phyloP scores from a whole-genome alignment of 2,797 vertebrate genomes.

The Salarias fasciatus region DNA sequence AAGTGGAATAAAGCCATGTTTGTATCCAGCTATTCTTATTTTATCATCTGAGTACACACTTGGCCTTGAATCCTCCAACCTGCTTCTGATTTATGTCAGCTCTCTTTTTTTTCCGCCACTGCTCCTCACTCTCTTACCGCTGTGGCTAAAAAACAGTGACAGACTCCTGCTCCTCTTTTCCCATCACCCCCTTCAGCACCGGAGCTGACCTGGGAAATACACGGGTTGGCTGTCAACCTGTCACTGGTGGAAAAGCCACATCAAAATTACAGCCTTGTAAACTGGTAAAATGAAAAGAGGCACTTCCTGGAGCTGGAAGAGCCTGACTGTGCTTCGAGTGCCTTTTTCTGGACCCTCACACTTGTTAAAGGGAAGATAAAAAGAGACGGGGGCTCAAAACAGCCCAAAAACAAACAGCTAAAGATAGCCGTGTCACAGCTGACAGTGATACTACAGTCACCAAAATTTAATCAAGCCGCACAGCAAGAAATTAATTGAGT shows the following conservation, averaged over 20 bases:
- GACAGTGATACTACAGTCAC: slow-evolving; percentile 17
- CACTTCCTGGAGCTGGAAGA: slow-evolving; percentile 3
- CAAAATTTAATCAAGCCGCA: slow-evolving; percentile 43
- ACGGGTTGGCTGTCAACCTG: slow-evolving; percentile 20
- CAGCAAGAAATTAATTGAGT: slow-evolving; percentile 36
- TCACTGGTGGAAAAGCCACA: slow-evolving; percentile 9
- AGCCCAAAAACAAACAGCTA: neutral
- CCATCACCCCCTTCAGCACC: neutral
- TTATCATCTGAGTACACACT: slow-evolving; percentile 46
- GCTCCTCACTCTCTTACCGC: slow-evolving; percentile 15
- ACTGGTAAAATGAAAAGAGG: slow-evolving; percentile 12
- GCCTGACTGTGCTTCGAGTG: neutral
- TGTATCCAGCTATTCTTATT: slow-evolving; percentile 55
- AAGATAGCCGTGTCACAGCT: slow-evolving; percentile 6
- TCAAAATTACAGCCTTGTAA: slow-evolving; percentile 30
- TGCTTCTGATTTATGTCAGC: slow-evolving; percentile 47
- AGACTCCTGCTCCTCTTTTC: slow-evolving; percentile 13
- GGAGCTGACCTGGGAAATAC: slow-evolving; percentile 30
- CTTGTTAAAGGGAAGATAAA: slow-evolving; percentile 15
- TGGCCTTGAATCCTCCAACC: slow-evolving; percentile 34
- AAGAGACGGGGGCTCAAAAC: neutral
- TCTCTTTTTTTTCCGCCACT: slow-evolving; percentile 19
- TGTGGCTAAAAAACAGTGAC: slow-evolving; percentile 24
- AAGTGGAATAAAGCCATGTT: slow-evolving; percentile 46
- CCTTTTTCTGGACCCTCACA: slow-evolving; percentile 13